Evolutionary conservation across 2,888 invertebrate species (phyloP).

Genomic region (Lasius platythorax): DNA sequence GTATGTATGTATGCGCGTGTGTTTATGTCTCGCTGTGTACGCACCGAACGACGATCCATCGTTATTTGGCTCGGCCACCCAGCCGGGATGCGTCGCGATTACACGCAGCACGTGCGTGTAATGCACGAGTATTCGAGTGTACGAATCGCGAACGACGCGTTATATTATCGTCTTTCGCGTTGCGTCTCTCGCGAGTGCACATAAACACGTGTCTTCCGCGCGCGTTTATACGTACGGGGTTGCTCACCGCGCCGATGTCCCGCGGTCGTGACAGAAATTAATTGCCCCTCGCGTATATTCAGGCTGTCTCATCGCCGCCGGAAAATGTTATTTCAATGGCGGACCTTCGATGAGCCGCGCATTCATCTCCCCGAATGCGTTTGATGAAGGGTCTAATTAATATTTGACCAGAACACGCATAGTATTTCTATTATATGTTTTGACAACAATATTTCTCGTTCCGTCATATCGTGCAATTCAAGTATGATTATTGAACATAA

Average conservation of each 20-base stretch:
- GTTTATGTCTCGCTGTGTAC: conserved; percentile 1
- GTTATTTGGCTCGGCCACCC: conserved; percentile 35
- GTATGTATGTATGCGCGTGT: neutral
- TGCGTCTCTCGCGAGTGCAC: conserved; percentile 35
- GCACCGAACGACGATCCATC: conserved; percentile 49
- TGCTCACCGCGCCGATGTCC: conserved; percentile 26
- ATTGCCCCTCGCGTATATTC: conserved; percentile 39
- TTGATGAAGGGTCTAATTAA: conserved; percentile 55
- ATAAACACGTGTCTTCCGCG: conserved; percentile 46
- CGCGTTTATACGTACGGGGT: conserved; percentile 23
- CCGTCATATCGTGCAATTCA: neutral
- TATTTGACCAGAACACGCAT: conserved; percentile 18
- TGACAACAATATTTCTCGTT: conserved; percentile 24
- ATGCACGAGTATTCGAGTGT: conserved; percentile 21
- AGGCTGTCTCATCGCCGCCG: conserved; percentile 37
- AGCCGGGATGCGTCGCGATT: conserved; percentile 9
- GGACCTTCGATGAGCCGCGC: conserved; percentile 40
- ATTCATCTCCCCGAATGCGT: conserved; percentile 46
- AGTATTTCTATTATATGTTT: neutral
- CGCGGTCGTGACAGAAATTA: conserved; percentile 51
- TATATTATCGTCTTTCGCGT: conserved; percentile 57
- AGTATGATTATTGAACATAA: conserved; percentile 21
- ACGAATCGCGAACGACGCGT: conserved; percentile 38
- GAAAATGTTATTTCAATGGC: conserved; percentile 54
- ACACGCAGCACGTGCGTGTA: conserved; percentile 18